Percentiles rank a stretch among this genome's conserved stretches.
phyloP scores from a whole-genome alignment of 1,140 invertebrate genomes.

The Drosophila murphyi region DNA sequence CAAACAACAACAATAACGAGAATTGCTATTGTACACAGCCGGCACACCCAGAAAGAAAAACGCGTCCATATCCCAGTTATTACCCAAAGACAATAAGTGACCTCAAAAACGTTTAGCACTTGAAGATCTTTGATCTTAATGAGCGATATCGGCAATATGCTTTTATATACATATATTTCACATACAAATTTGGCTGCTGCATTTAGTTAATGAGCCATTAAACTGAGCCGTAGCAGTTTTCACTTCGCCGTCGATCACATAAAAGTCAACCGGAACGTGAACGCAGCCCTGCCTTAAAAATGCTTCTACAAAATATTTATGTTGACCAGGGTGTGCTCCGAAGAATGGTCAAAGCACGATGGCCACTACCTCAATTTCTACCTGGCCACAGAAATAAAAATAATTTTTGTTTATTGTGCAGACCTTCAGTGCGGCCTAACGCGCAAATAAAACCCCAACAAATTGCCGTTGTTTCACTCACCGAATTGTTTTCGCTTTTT shows the following conservation, averaged over 20 bases:
- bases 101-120: constrained; percentile 78
- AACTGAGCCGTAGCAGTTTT: constrained; percentile 59
- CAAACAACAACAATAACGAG: constrained; percentile 15
- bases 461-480: constrained; percentile 36
- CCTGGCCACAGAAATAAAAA: constrained; percentile 44
- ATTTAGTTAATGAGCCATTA: constrained; percentile 73
- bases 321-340: constrained; percentile 40
- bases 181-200: constrained; percentile 55
- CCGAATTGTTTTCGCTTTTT: constrained; percentile 10
- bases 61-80: constrained; percentile 38
- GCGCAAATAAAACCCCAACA: constrained; percentile 62
- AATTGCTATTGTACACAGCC: constrained; percentile 38
- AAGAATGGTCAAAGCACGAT: constrained; percentile 62
- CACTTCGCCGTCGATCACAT: constrained; percentile 38
- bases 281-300: constrained; percentile 39
- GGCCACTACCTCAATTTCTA: constrained; percentile 60
- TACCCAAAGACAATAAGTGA: constrained; percentile 72
- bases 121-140: constrained; percentile 69
- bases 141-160: constrained; percentile 52
- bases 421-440: constrained; percentile 59
- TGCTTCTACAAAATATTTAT: constrained; percentile 17
- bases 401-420: constrained; percentile 39
- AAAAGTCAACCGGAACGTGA: constrained; percentile 51
- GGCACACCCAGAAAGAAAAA: constrained; percentile 59
- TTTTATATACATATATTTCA: constrained; percentile 19